Evolutionary conservation across 2,888 invertebrate genomes (phyloP).

Genomic region (Hydrotaea cyrtoneurina): DNA sequence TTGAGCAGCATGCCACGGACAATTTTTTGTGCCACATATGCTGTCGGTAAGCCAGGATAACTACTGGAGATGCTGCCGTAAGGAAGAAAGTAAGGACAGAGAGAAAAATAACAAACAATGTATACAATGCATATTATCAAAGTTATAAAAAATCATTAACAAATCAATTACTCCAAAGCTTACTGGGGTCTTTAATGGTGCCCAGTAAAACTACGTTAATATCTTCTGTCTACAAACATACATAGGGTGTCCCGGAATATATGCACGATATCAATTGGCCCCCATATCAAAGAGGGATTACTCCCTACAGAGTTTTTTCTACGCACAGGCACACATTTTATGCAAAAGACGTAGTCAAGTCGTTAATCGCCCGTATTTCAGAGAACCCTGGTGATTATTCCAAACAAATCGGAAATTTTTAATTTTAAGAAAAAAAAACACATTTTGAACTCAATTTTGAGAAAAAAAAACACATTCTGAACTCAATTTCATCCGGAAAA

Average conservation of each 20-base stretch:
- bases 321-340: too few relatives aligned
- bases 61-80: conserved; percentile 75
- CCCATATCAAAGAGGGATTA: too few relatives aligned
- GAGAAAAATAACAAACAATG: conserved; percentile 42
- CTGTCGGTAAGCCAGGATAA: conserved; percentile 78
- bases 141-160: conserved; percentile 68
- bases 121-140: conserved; percentile 29
- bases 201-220: neutral
- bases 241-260: neutral
- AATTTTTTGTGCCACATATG: conserved; percentile 78
- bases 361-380: too few relatives aligned
- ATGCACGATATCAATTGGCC: too few relatives aligned
- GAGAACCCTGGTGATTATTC: too few relatives aligned
- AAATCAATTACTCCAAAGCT: conserved; percentile 68
- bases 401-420: too few relatives aligned
- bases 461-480: too few relatives aligned
- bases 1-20: conserved; percentile 78
- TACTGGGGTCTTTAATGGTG: conserved; percentile 42
- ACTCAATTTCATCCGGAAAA: too few relatives aligned
- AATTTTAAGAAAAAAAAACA: too few relatives aligned
- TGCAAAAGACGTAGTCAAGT: too few relatives aligned
- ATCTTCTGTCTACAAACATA: neutral
- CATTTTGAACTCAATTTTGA: too few relatives aligned
- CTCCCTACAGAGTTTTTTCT: too few relatives aligned
- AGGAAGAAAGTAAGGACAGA: conserved; percentile 13